phyloP scores from a whole-genome alignment of 2,797 vertebrate species.

The Takifugu ocellatus region DNA sequence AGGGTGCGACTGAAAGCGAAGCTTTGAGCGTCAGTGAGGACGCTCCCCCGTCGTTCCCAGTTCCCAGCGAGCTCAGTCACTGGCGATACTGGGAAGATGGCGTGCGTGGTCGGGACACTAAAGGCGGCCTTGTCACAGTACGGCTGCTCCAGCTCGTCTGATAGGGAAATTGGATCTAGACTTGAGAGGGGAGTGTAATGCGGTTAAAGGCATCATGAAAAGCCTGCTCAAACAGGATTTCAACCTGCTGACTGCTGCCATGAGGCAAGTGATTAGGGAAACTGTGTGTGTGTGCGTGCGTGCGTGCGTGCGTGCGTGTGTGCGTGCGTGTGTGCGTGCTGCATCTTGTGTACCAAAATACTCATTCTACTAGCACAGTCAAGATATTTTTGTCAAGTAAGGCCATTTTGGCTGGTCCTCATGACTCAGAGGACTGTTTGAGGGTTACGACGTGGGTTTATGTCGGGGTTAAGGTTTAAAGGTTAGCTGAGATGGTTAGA shows the following conservation, averaged over 20 bases:
- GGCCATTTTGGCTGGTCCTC: too few relatives aligned
- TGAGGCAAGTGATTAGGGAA: constrained; percentile 66
- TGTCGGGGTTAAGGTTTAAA: too few relatives aligned
- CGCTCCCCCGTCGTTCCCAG: constrained; percentile 27
- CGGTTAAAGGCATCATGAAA: constrained; percentile 72
- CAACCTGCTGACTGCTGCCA: constrained; percentile 59
- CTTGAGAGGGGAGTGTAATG: constrained; percentile 66
- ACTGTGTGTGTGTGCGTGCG: constrained; percentile 18
- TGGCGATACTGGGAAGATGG: constrained; percentile 31
- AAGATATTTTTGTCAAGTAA: too few relatives aligned
- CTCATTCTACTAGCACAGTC: not conserved
- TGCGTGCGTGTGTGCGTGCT: constrained; percentile 6
- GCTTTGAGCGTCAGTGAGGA: too few relatives aligned
- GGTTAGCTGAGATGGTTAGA: too few relatives aligned
- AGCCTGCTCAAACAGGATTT: constrained; percentile 72
- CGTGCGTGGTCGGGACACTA: constrained; percentile 43
- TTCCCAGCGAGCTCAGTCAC: constrained; percentile 41
- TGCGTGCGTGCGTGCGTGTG: constrained; percentile 16
- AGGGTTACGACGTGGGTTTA: too few relatives aligned
- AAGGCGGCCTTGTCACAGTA: constrained; percentile 36
- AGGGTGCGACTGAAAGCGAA: not conserved
- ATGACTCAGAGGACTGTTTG: too few relatives aligned
- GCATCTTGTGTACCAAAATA: not conserved
- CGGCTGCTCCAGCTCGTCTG: constrained; percentile 49
- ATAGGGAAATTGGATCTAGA: constrained; percentile 72